These are phyloP conservation scores for Caenorhabditis sp. DNA, from an alignment of 2,888 invertebrate genomes.

Conservation along the genomic window DNA sequence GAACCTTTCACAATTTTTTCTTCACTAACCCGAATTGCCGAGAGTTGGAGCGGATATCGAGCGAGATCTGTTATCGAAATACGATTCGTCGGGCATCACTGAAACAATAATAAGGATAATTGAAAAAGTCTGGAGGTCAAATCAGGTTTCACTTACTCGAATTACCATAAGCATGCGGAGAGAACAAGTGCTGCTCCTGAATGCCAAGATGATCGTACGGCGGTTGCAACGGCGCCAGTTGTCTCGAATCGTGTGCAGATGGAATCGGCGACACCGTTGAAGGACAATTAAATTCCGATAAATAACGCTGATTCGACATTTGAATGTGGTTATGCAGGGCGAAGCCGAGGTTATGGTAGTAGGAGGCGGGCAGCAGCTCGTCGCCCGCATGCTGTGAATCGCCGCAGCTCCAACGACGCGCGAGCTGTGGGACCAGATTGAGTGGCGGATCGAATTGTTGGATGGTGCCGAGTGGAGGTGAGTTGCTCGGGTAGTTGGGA, in stretches of 20 bases:
- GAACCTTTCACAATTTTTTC: background rate
- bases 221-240: conserved; percentile 5
- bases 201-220: conserved; percentile 22
- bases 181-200: conserved; percentile 27
- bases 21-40: conserved; percentile 32
- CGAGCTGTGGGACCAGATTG: conserved; percentile 41
- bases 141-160: conserved; percentile 17
- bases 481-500: background rate
- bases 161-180: conserved; percentile 24
- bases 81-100: conserved; percentile 33
- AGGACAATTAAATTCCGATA: conserved; percentile 38
- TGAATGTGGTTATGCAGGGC: conserved; percentile 56
- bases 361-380: conserved; percentile 46
- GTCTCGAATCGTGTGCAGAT: conserved; percentile 12
- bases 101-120: background rate
- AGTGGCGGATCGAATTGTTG: conserved; percentile 25
- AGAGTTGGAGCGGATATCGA: conserved; percentile 50
- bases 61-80: conserved; percentile 27
- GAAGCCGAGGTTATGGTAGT: conserved; percentile 61
- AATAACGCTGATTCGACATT: conserved; percentile 59
- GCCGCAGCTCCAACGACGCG: conserved; percentile 58
- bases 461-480: background rate
- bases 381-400: conserved; percentile 41
- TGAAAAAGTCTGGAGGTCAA: too few species aligned
- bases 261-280: conserved; percentile 9